Evolutionary conservation across 2,888 invertebrate genomes (phyloP).

Genomic region (Fragum fragum): DNA sequence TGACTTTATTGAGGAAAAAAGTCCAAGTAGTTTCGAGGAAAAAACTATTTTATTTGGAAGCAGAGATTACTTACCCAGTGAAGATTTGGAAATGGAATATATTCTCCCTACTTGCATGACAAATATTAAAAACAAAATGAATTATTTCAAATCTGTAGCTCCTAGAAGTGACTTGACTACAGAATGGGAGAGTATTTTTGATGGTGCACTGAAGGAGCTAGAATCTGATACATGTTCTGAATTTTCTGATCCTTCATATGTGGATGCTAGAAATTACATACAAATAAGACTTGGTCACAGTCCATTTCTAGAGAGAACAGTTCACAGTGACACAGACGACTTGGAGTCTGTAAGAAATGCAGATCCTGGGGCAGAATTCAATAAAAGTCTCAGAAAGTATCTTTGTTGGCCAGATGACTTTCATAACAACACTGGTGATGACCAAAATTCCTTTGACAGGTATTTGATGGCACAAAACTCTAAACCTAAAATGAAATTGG

Average conservation of each 20-base stretch:
- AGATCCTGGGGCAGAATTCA: constrained; percentile 44
- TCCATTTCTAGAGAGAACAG: constrained; percentile 41
- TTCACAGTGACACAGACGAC: constrained; percentile 41
- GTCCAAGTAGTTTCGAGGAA: not conserved
- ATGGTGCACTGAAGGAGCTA: constrained; percentile 52
- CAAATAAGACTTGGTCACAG: constrained; percentile 55
- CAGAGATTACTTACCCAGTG: not conserved
- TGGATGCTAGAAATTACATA: constrained; percentile 56
- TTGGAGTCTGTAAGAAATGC: constrained; percentile 43
- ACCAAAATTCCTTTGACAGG: not conserved
- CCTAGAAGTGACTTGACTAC: not conserved
- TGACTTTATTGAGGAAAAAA: not conserved
- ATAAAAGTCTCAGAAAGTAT: constrained; percentile 61
- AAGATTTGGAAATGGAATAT: constrained; percentile 55
- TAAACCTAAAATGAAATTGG: constrained; percentile 1
- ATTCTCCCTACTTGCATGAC: constrained; percentile 60
- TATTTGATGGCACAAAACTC: not conserved
- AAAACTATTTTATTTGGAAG: too few relatives aligned
- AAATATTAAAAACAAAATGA: not conserved
- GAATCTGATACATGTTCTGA: constrained; percentile 66
- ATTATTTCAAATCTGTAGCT: not conserved
- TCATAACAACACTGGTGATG: not conserved
- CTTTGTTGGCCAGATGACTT: constrained; percentile 54
- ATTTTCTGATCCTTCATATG: constrained; percentile 58
- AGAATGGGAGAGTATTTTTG: constrained; percentile 45